A percentile compares a stretch with the other conserved stretches of the same genome.
phyloP scores from a whole-genome alignment of 2,797 vertebrate species.

The Synaphobranchus kaupii region DNA sequence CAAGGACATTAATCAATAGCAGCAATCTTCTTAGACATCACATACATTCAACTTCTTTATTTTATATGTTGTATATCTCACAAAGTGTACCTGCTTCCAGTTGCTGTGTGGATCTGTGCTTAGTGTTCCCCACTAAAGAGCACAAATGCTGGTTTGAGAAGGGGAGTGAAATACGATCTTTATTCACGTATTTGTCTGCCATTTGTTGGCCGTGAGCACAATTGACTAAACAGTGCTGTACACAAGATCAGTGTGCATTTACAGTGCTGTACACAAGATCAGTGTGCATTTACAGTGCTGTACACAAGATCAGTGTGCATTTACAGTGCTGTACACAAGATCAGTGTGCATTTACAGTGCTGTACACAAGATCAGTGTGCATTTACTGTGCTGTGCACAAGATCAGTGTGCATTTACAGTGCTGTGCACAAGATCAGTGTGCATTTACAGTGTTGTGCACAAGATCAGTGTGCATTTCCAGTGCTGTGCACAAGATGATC shows the following conservation, averaged over 20 bases:
- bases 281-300: neutral
- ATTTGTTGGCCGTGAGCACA: neutral
- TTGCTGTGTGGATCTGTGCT: neutral
- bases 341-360: neutral
- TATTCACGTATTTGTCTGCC: neutral
- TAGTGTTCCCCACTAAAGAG: neutral
- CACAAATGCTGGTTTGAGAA: neutral
- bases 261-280: neutral
- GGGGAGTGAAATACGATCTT: neutral
- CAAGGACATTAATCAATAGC: conserved; percentile 95
- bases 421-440: no score
- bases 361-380: no score
- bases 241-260: neutral
- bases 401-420: no score
- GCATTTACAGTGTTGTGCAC: no score
- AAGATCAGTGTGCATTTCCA: no score
- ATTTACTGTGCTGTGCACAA: no score
- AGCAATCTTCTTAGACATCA: conserved; percentile 88
- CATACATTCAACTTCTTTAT: conserved; percentile 20
- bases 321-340: neutral
- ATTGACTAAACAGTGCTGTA: neutral
- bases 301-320: neutral
- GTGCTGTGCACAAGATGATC: no score
- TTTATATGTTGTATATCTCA: conserved; percentile 2
- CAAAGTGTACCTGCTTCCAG: neutral